Evolutionary conservation across 2,113 vertebrate species (phyloP), one percentile per base, ranked within the genome.

Genomic region (Anhinga rufa): DNA sequence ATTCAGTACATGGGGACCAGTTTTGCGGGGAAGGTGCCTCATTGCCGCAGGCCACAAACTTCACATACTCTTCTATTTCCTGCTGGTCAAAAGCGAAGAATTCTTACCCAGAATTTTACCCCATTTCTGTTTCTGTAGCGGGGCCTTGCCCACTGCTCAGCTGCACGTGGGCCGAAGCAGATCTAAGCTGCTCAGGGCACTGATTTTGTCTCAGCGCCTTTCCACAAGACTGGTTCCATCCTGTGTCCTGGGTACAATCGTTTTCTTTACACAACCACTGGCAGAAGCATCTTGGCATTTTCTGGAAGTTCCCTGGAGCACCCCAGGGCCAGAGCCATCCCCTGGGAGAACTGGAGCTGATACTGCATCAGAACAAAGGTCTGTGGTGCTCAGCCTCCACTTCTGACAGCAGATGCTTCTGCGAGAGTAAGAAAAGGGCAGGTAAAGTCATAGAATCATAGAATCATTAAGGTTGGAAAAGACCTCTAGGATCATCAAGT

Each of bases 1-100:
- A 3, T 17, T 44, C 44, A 25, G 65, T 36, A 29, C 1, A 1
- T 0, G 3, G 44, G 34, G 29, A 68, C 15, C 17, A 10, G 54
- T 17, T 31, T 15, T 34, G 46, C 9, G 1, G 20, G 58, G n/a
- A 58, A 61, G 18, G 9, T 16, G 36, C 31, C 65, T 54, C 29
- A 28, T 36, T 52, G 10, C 52, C 54, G 46, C 52, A 42, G 28
- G 54, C 60, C 54, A 44, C 0, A 1, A 62, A 10, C 54, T 34
- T 66, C 60, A 29, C 46, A 44, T 69, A 34, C 40, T 84, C n/a
- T 60, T 81, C 54, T 64, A 1, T 70, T 90, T 70, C 14, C 57
- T 68, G 18, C 38, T 65, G 44, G 29, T 17, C 38, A 48, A 42
- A 83, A 62, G n/a, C 40, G 34, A 52, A 44, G 34, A 48, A 42